Base-by-base conservation (phyloP, 2,113 vertebrate genomes). In the Amia ocellicauda region DNA sequence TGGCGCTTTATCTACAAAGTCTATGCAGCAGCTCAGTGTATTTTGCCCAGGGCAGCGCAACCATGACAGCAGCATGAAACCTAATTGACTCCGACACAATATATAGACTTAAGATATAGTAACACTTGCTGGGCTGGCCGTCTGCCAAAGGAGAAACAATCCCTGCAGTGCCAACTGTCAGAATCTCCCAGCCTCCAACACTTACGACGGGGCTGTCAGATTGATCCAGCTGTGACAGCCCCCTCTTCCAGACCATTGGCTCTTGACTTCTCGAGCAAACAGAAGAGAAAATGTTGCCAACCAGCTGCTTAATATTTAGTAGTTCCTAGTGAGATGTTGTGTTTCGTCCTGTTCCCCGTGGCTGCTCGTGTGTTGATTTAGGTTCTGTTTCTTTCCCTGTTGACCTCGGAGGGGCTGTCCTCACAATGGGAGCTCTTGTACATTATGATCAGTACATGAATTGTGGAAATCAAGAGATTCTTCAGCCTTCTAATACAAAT, bases 151-250 rank as follows among this genome's bases (percentile, higher is more conserved):
- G 20, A 51, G 58, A 27, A 50, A 43, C 27, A 31, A 27, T 66
- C 64, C 43, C 57, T 27, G 57, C 49, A 42, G 49, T 26, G 47
- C 22, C n/a, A 47, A 19, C 57, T 51, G 64, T 24, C 36, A 36
- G 57, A 16, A 10, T 45, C 29, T 47, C 57, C 40, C 56, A 42
- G 56, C 47, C 58, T 66, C 54, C 62, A 14, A 31, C 49, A 40
- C 63, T 51, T 22, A 49, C 64, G 20, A 19, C 8, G 23, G n/a
- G 57, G 49, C 57, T 60, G 47, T 66, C 64, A 66, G 57, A 43
- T 22, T 49, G 57, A 66, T 66, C 57, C 64, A 66, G 57, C 56
- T 51, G 49, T 59, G 64, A 66, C 42, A 49, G 50, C 49, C 47
- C 50, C 58, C 29, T 66, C 45, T 66, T 66, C 63, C 64, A 66